Evolutionary conservation across 2,888 invertebrate species (phyloP).

Genomic region (Apotomis turbidana): DNA sequence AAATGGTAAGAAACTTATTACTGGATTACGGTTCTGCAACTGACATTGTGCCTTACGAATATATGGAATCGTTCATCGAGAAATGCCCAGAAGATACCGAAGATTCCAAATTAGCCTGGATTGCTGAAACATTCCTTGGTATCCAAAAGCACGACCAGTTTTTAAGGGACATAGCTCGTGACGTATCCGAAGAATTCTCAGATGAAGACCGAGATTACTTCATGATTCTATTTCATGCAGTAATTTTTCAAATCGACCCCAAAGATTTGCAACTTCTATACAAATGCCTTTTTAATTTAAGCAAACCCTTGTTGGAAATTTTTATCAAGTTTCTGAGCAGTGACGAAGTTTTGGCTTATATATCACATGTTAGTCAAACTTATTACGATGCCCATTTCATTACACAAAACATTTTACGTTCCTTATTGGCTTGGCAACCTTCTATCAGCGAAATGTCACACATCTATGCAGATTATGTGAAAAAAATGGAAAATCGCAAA

Average conservation of each 20-base stretch:
- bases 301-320: constrained; percentile 62
- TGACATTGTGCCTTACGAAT: constrained; percentile 69
- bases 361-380: constrained; percentile 74
- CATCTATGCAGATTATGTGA: constrained; percentile 64
- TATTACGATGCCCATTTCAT: constrained; percentile 80
- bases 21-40: constrained; percentile 58
- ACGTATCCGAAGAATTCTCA: constrained; percentile 61
- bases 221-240: constrained; percentile 65
- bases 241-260: constrained; percentile 65
- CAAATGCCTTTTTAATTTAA: constrained; percentile 74
- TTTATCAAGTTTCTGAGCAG: constrained; percentile 74
- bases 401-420: constrained; percentile 76
- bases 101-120: constrained; percentile 71
- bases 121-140: constrained; percentile 69
- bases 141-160: constrained; percentile 67
- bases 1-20: constrained; percentile 67
- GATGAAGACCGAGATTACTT: constrained; percentile 69
- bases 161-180: constrained; percentile 58
- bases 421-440: constrained; percentile 77
- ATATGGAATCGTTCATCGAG: constrained; percentile 70
- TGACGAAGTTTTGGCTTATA: constrained; percentile 71
- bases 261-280: constrained; percentile 64
- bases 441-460: constrained; percentile 73
- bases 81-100: constrained; percentile 66
- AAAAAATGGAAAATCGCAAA: constrained; percentile 63